Evolutionary conservation across 2,797 vertebrate genomes (phyloP).

Genomic region (Merluccius polli): DNA sequence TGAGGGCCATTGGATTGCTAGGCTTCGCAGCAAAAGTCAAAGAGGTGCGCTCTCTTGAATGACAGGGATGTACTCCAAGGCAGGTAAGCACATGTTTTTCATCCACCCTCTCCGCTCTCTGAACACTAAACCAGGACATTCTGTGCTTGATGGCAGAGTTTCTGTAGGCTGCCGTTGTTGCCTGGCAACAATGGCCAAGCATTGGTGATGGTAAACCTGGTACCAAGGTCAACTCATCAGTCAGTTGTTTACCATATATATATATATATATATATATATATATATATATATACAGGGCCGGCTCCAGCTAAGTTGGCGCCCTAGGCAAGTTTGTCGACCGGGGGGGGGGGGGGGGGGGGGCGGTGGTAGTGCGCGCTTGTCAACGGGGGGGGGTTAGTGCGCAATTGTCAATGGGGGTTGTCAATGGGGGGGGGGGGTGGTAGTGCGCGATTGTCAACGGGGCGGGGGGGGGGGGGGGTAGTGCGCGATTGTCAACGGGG

Average conservation of each 20-base stretch:
- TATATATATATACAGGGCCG: neutral
- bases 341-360: too few relatives aligned
- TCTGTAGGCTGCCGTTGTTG: conserved; percentile 68
- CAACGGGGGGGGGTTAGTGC: too few relatives aligned
- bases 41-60: neutral
- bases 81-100: conserved; percentile 65
- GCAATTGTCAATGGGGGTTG: too few relatives aligned
- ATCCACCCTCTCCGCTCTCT: conserved; percentile 31
- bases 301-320: too few relatives aligned
- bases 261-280: conserved; percentile 1
- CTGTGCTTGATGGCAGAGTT: conserved; percentile 65
- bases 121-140: conserved; percentile 44
- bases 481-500: too few relatives aligned
- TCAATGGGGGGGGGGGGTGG: too few relatives aligned
- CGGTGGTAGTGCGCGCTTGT: too few relatives aligned
- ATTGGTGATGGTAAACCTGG: conserved; percentile 51
- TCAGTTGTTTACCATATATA: conserved; percentile 46
- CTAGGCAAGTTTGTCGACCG: too few relatives aligned
- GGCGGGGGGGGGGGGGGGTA: too few relatives aligned
- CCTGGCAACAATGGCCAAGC: conserved; percentile 76
- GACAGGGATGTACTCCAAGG: neutral
- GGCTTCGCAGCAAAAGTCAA: neutral
- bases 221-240: conserved; percentile 36
- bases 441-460: too few relatives aligned
- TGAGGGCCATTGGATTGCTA: neutral